phyloP scores from a whole-genome alignment of 1,140 invertebrate genomes.

The Drosophila takahashii region DNA sequence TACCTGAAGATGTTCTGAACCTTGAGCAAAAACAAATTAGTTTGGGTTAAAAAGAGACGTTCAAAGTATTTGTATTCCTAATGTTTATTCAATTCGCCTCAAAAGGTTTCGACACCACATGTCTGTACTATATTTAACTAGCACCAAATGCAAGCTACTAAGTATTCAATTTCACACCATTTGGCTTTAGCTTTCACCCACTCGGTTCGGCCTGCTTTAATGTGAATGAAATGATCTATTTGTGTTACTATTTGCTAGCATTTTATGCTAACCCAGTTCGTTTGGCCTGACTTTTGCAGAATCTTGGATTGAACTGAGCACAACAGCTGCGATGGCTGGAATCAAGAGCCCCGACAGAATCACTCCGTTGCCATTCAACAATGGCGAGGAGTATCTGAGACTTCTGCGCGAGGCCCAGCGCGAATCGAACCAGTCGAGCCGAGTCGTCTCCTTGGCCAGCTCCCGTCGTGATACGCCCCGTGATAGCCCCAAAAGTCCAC shows the following conservation, averaged over 20 bases:
- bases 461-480: constrained; percentile 88
- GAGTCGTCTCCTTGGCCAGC: constrained; percentile 91
- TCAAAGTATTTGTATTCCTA: not conserved
- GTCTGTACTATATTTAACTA: not conserved
- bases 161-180: constrained; percentile 39
- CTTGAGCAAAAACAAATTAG: not conserved
- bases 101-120: constrained; percentile 9
- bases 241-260: constrained; percentile 6
- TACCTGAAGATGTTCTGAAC: too few relatives aligned
- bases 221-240: constrained; percentile 15
- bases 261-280: constrained; percentile 39
- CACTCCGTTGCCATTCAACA: constrained; percentile 88
- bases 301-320: constrained; percentile 93
- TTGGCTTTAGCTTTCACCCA: constrained; percentile 19
- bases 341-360: constrained; percentile 88
- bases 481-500: constrained; percentile 93
- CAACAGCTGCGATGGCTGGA: constrained; percentile 86
- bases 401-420: constrained; percentile 93
- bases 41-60: not conserved
- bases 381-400: constrained; percentile 91
- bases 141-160: constrained; percentile 8
- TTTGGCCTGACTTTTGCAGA: constrained; percentile 86
- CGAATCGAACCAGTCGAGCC: constrained; percentile 94
- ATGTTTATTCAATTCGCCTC: constrained; percentile 11
- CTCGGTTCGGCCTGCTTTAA: constrained; percentile 1